phyloP scores from a whole-genome alignment of 2,888 invertebrate genomes.

The Listrodromus nycthemerus region DNA sequence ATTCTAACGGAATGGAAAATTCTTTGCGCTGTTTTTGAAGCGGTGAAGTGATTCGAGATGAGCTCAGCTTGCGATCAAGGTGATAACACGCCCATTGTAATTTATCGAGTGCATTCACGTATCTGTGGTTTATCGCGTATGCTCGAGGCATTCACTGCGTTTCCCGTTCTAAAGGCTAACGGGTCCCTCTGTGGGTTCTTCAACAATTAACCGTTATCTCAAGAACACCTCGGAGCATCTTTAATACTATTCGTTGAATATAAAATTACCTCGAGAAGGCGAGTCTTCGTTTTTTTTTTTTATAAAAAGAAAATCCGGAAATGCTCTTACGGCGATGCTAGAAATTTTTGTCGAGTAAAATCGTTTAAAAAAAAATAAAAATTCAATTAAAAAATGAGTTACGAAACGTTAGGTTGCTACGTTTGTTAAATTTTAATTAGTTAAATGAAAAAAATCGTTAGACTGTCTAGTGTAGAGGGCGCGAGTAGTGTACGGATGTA shows the following conservation, averaged over 20 bases:
- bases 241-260: slow-evolving; percentile 39
- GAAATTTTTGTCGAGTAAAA: background rate
- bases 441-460: background rate
- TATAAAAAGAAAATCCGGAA: background rate
- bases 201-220: slow-evolving; percentile 61
- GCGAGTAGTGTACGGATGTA: slow-evolving; percentile 4
- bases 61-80: slow-evolving; percentile 7
- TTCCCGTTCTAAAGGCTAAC: slow-evolving; percentile 68
- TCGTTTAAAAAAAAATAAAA: background rate
- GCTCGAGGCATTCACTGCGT: slow-evolving; percentile 49
- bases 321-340: background rate
- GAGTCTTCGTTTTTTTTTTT: background rate
- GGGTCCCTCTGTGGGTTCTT: slow-evolving; percentile 56
- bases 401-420: background rate
- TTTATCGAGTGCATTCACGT: slow-evolving; percentile 59
- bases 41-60: slow-evolving; percentile 5
- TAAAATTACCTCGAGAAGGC: slow-evolving; percentile 4
- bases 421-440: background rate
- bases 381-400: background rate
- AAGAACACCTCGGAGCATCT: slow-evolving; percentile 51
- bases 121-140: slow-evolving; percentile 58
- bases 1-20: background rate
- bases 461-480: background rate
- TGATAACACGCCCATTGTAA: slow-evolving; percentile 30
- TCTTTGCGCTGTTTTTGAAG: background rate